phyloP scores from a whole-genome alignment of 2,797 vertebrate genomes.

The Pteronotus mesoamericanus region DNA sequence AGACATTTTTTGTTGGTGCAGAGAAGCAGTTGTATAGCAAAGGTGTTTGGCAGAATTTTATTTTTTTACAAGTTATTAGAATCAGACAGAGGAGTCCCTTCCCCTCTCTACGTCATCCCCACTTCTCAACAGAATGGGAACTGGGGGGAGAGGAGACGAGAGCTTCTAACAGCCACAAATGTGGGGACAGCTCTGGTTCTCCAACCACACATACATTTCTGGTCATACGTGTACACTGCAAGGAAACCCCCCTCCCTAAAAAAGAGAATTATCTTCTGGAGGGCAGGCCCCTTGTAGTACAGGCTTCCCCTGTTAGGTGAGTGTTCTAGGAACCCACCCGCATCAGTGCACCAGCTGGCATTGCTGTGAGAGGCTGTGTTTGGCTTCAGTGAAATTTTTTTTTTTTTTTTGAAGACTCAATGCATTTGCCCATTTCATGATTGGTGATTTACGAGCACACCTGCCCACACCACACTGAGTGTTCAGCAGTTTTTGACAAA shows the following conservation, averaged over 20 bases:
- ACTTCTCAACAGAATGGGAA: neutral
- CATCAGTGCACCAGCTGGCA: neutral
- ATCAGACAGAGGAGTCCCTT: neutral
- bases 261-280: neutral
- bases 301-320: neutral
- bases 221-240: neutral
- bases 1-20: neutral
- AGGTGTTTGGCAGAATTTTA: neutral
- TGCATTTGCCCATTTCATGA: too few relatives aligned
- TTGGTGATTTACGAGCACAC: neutral
- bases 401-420: too few relatives aligned
- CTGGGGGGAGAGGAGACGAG: neutral
- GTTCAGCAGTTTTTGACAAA: neutral
- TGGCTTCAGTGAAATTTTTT: neutral
- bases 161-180: neutral
- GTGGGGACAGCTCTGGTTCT: neutral
- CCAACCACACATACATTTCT: too few relatives aligned
- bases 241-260: too few relatives aligned
- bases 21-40: neutral
- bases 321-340: neutral
- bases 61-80: neutral
- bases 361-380: neutral
- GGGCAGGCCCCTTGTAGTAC: neutral
- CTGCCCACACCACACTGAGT: neutral
- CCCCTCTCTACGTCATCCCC: neutral